Evolutionary conservation across 2,888 invertebrate genomes (phyloP).

Genomic region (Drosophila picticornis): DNA sequence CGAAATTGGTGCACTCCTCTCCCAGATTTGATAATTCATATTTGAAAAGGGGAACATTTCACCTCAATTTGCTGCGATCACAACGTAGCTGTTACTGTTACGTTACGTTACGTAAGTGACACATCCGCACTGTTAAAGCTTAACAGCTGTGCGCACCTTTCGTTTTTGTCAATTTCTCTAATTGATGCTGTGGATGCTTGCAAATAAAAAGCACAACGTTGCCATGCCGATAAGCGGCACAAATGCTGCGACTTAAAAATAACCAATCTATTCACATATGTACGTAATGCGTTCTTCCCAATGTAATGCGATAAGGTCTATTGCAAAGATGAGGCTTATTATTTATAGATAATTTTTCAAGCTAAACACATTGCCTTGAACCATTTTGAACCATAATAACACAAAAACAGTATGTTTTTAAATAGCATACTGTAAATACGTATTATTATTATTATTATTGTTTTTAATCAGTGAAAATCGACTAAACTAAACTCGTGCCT

Average conservation of each 20-base stretch:
- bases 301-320: constrained; percentile 39
- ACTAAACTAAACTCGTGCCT: background rate
- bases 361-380: constrained; percentile 1
- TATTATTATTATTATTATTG: background rate
- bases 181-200: background rate
- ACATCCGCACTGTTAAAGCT: background rate
- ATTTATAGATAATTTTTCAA: constrained; percentile 50
- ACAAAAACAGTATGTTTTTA: background rate
- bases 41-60: constrained; percentile 34
- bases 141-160: constrained; percentile 10
- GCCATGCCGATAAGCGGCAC: constrained; percentile 31
- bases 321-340: constrained; percentile 11
- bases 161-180: background rate
- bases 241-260: background rate
- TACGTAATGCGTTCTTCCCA: constrained; percentile 16
- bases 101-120: constrained; percentile 10
- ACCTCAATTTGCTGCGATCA: constrained; percentile 2
- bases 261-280: background rate
- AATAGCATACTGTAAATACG: too few relatives aligned
- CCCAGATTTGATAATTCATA: background rate
- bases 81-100: constrained; percentile 8
- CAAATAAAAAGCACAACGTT: constrained; percentile 5
- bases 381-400: background rate
- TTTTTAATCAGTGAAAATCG: background rate
- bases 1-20: constrained; percentile 6